Evolutionary conservation across 2,797 vertebrate genomes (phyloP), one percentile per base, ranked within the genome.

Genomic region (Simalia tracyae): DNA sequence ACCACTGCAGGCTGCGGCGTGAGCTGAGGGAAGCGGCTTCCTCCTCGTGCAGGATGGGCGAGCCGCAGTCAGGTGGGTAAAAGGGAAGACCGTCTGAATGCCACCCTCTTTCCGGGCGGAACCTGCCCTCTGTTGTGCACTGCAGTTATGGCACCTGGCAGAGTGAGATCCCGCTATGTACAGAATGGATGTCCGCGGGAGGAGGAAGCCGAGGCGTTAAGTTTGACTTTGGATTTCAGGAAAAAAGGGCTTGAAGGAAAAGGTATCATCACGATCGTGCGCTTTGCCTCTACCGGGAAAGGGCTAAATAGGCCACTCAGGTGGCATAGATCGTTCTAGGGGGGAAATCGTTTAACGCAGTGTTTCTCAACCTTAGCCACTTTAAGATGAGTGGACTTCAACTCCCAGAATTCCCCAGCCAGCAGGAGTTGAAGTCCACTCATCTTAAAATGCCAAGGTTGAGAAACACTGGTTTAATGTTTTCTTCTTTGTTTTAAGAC

Each of bases 1-100:
- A 24, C n/a, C 1, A 11, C 57, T 10, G 26, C n/a, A 19, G 42
- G 7, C 63, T 54, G n/a, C 8, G 2, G 24, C 15, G 3, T 36
- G 28, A 14, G n/a, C 14, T 7, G 2, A 12, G 42, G 1, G 6
- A n/a, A n/a, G 46, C 28, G 15, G n/a, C 14, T 0, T 4, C 15
- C 8, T 2, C 22, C 19, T 26, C 2, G 57, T 28, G n/a, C 56
- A 24, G 24, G 72, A 91, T 91, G 84, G 12, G 4, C 11, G 46
- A 61, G 42, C 5, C 28, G 5, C 64, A 19, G 24, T 0, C 72
- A 4, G 72, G 72, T 81, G 36, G 46, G 72, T 46, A 46, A 36
- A 81, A 46, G 19, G 19, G 17, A 24, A 81, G 36, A 4, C 36
- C 72, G 19, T 10, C 19, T 46, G 42, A 72, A 46, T 8, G 19